Evolutionary conservation across 2,797 vertebrate genomes (phyloP).

Genomic region (Sebastes hubbsi): DNA sequence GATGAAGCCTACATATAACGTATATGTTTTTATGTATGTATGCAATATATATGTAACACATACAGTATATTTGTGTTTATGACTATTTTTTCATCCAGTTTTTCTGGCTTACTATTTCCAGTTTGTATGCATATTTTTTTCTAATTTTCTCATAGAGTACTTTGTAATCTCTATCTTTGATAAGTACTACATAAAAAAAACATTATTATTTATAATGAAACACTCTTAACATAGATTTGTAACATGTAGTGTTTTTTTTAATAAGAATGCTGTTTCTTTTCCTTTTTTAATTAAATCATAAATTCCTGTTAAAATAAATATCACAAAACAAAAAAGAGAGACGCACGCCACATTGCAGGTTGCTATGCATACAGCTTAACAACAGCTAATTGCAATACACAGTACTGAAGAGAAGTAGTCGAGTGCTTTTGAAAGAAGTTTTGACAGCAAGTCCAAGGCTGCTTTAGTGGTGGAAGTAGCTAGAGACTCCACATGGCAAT

Average conservation of each 20-base stretch:
- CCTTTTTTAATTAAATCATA: neutral
- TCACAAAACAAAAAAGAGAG: neutral
- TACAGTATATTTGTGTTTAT: neutral
- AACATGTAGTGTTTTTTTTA: neutral
- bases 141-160: neutral
- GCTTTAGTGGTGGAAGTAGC: constrained; percentile 71
- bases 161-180: neutral
- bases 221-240: neutral
- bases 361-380: neutral
- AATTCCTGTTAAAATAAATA: neutral
- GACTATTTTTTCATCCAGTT: accelerated
- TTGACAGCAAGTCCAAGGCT: constrained; percentile 62
- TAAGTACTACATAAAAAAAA: neutral
- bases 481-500: constrained; percentile 77
- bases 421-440: constrained; percentile 45
- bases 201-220: neutral
- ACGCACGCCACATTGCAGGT: neutral
- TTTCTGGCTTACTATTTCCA: neutral
- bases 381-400: constrained; percentile 10
- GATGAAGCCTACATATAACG: neutral
- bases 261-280: neutral
- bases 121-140: neutral
- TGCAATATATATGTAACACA: neutral
- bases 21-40: neutral
- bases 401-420: constrained; percentile 17